Conservation (phyloP, 2,888 invertebrate genomes). For the Pachliopta kotzebuea region DNA sequence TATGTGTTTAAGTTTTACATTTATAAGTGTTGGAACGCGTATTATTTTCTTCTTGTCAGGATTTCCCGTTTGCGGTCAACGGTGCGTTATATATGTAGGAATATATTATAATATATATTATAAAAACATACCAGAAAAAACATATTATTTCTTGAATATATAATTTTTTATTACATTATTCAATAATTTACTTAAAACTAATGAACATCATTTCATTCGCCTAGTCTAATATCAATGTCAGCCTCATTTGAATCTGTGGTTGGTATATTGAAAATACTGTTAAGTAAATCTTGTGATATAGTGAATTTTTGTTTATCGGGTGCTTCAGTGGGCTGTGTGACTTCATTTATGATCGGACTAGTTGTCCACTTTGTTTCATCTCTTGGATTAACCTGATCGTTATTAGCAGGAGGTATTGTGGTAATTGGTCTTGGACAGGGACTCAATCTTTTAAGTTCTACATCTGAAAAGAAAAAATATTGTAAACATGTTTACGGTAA, state of each 20-base stretch:
- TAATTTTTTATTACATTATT: neutral
- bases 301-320: slow-evolving; percentile 10
- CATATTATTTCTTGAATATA: neutral
- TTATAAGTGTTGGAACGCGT: too few relatives aligned
- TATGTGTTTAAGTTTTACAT: too few relatives aligned
- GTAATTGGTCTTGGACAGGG: slow-evolving; percentile 23
- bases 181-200: slow-evolving; percentile 8
- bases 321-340: slow-evolving; percentile 2
- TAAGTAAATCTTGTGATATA: slow-evolving; percentile 19
- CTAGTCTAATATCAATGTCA: slow-evolving; percentile 15
- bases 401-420: neutral
- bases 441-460: slow-evolving; percentile 23
- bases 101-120: neutral
- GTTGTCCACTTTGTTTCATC: slow-evolving; percentile 7
- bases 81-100: neutral
- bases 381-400: slow-evolving; percentile 8
- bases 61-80: slow-evolving; percentile 1
- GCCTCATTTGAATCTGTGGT: slow-evolving; percentile 12
- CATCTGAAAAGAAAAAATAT: slow-evolving; percentile 17
- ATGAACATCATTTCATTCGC: neutral
- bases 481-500: too few relatives aligned
- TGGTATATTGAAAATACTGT: slow-evolving; percentile 17
- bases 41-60: neutral
- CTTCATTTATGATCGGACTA: neutral
- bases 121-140: neutral